These are phyloP conservation scores for Notospermus geniculatus DNA, from an alignment of 1,140 invertebrate genomes.

Conservation along the genomic window DNA sequence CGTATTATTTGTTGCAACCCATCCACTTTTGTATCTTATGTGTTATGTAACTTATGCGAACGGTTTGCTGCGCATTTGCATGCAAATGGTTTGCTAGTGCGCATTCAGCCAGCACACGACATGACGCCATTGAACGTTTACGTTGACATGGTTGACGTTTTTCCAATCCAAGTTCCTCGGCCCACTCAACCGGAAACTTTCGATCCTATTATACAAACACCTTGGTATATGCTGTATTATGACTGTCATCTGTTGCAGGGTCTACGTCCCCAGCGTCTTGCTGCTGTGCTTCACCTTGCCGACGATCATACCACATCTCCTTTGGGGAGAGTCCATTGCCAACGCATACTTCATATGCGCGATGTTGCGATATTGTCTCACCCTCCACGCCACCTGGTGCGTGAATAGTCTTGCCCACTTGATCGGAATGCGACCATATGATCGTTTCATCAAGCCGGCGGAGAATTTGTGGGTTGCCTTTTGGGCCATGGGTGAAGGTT, in stretches of 20 bases:
- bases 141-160: too few relatives aligned
- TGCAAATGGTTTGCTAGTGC: too few relatives aligned
- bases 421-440: conserved; percentile 88
- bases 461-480: conserved; percentile 59
- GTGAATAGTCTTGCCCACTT: conserved; percentile 94
- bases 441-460: conserved; percentile 66
- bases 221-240: too few relatives aligned
- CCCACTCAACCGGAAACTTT: too few relatives aligned
- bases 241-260: conserved; percentile 56
- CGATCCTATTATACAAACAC: too few relatives aligned
- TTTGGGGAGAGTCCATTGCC: conserved; percentile 77
- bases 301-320: conserved; percentile 75
- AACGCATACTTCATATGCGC: conserved; percentile 81
- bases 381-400: conserved; percentile 90
- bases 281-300: conserved; percentile 83
- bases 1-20: too few relatives aligned
- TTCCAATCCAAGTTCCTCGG: too few relatives aligned
- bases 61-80: too few relatives aligned
- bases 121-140: too few relatives aligned
- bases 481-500: conserved; percentile 68
- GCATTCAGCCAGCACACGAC: too few relatives aligned
- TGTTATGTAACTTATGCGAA: too few relatives aligned
- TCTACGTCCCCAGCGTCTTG: conserved; percentile 79
- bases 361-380: conserved; percentile 81
- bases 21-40: too few relatives aligned